Conservation (phyloP, 2,888 invertebrate species). For the Drosophila nigricruria region DNA sequence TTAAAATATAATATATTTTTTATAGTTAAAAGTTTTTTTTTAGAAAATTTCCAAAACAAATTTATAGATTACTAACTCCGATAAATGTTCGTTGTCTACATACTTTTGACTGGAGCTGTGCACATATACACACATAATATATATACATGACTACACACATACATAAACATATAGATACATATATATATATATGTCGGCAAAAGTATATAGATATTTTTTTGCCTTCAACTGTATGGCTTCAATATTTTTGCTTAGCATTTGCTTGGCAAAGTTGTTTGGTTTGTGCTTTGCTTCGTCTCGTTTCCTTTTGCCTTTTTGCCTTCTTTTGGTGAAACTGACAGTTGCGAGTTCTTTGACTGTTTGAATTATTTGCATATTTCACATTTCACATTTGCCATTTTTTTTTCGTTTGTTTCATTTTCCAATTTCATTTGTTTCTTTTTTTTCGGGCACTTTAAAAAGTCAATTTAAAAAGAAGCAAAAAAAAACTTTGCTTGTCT, state of each 20-base stretch:
- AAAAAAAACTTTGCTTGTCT: constrained; percentile 36
- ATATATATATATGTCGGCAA: not conserved
- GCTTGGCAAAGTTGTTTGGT: not conserved
- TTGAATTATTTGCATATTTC: constrained; percentile 51
- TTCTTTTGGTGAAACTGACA: constrained; percentile 10
- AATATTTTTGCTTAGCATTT: constrained; percentile 20
- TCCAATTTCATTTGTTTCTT: constrained; percentile 18
- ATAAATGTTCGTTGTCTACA: not conserved
- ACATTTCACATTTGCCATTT: constrained; percentile 26
- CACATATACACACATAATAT: not conserved
- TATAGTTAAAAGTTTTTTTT: no score
- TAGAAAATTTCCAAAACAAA: no score
- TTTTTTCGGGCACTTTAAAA: constrained; percentile 59
- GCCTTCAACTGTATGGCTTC: constrained; percentile 4
- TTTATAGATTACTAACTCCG: no score
- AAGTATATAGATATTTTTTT: no score
- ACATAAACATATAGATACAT: not conserved
- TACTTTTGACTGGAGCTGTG: not conserved
- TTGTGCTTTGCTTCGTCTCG: not conserved
- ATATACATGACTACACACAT: not conserved
- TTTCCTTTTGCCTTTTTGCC: not conserved
- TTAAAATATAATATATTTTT: no score
- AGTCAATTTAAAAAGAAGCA: constrained; percentile 60
- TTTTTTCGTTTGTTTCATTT: not conserved
- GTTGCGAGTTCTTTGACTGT: constrained; percentile 12